Conservation (phyloP, 2,797 vertebrate species). For the Onychomys arenicola region DNA sequence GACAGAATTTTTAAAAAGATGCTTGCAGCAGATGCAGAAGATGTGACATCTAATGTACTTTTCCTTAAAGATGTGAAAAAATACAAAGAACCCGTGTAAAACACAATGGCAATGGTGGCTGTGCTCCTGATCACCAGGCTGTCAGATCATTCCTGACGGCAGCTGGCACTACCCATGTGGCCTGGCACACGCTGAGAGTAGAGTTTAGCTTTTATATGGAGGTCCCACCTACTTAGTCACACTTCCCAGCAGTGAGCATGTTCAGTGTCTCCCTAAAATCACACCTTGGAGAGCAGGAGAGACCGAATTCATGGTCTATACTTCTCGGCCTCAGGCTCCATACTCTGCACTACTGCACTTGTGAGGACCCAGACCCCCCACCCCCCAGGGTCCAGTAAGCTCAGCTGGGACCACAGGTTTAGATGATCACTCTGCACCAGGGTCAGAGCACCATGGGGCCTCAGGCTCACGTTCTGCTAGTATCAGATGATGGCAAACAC, state of each 20-base stretch:
- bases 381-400: background rate
- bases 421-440: background rate
- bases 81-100: background rate
- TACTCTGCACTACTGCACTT: background rate
- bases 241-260: background rate
- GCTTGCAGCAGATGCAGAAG: background rate
- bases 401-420: background rate
- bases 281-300: background rate
- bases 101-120: background rate
- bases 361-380: background rate
- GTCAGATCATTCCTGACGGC: background rate
- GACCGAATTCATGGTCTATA: background rate
- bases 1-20: background rate
- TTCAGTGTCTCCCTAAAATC: background rate
- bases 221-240: background rate
- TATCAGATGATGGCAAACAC: background rate
- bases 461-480: background rate
- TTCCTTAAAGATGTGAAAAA: background rate
- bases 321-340: too few species aligned
- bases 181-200: background rate
- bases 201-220: background rate
- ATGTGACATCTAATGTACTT: background rate
- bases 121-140: background rate
- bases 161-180: too few species aligned
- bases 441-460: background rate